Evolutionary conservation across 2,888 invertebrate genomes (phyloP), one percentile per base, ranked within the genome.

Genomic region (Sisyra terminalis): DNA sequence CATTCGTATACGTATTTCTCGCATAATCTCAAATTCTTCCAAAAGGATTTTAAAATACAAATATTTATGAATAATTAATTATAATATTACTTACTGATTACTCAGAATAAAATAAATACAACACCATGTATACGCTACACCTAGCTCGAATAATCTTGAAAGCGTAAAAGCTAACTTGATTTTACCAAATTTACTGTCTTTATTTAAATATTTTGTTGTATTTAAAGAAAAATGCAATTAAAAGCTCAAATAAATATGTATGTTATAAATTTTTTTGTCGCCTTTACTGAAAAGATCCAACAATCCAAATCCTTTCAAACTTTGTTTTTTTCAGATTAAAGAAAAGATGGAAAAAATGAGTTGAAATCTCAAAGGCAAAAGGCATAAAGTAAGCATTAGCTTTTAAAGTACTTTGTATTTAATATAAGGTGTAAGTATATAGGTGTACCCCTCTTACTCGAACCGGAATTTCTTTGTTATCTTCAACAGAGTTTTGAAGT

Each of bases 181-280:
- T 74, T 76, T 76, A 75, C 76, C 75, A 78, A 73, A 75, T 73
- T 73, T 51, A 58, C 54, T 43, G 43, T 43, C 43, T 69, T 75
- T 73, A 74, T 74, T 75, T 78, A 77, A 78, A 75, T 77, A 78
- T 78, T 78, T 78, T 78, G 78, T 79, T 79, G 78, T 79, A 79
- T 74, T 77, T 78, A 37, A 18, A 37, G 77, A 76, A 73, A 48
- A 78, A 77, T 76, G 78, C 78, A 78, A 78, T 78, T 76, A 78
- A 70, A 79, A 75, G 78, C 79, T 79, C 78, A 80, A 79, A 79
- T 79, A 78, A 79, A 79, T 79, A 78, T 75, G 74, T 78, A 78
- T 79, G 78, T 79, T 79, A 78, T 77, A 75, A 77, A 75, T 72
- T 64, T 53, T 59, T 51, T 56, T 46, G 56, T 55, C 58, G 65